Conservation (phyloP, 2,888 invertebrate genomes). For the Thera obeliscata region DNA sequence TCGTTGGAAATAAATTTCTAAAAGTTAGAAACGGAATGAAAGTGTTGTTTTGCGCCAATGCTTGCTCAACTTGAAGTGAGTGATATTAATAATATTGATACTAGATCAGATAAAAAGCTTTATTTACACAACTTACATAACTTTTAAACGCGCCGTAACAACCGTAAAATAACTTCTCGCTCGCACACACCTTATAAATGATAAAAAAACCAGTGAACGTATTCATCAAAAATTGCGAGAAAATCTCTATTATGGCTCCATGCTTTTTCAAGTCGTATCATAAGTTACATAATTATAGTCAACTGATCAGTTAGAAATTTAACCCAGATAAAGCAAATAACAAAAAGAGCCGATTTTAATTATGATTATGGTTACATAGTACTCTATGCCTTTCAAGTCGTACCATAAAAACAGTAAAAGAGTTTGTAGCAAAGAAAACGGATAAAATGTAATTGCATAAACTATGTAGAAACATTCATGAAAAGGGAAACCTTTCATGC, state of each 20-base stretch:
- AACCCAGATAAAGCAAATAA: too few relatives aligned
- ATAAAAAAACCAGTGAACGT: too few relatives aligned
- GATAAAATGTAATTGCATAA: conserved; percentile 33
- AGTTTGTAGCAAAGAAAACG: conserved; percentile 18
- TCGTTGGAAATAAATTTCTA: conserved; percentile 67
- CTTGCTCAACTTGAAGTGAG: background rate
- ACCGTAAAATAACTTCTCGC: too few relatives aligned
- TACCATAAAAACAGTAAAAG: background rate
- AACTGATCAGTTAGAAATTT: too few relatives aligned
- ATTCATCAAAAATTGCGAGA: too few relatives aligned
- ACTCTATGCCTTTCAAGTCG: background rate
- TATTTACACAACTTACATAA: too few relatives aligned
- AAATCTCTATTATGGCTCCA: too few relatives aligned
- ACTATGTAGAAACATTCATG: conserved; percentile 36
- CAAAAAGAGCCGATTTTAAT: too few relatives aligned
- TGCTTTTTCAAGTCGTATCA: background rate
- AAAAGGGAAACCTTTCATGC: conserved; percentile 33
- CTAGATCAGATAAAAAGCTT: too few relatives aligned
- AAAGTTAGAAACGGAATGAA: conserved; percentile 53
- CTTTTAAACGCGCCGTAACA: too few relatives aligned
- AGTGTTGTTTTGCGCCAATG: conserved; percentile 27
- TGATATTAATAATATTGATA: background rate
- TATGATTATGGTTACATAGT: too few relatives aligned
- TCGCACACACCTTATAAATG: too few relatives aligned
- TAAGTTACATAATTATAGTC: background rate